phyloP scores from a whole-genome alignment of 1,140 invertebrate species.

The Paracyclopina nana region DNA sequence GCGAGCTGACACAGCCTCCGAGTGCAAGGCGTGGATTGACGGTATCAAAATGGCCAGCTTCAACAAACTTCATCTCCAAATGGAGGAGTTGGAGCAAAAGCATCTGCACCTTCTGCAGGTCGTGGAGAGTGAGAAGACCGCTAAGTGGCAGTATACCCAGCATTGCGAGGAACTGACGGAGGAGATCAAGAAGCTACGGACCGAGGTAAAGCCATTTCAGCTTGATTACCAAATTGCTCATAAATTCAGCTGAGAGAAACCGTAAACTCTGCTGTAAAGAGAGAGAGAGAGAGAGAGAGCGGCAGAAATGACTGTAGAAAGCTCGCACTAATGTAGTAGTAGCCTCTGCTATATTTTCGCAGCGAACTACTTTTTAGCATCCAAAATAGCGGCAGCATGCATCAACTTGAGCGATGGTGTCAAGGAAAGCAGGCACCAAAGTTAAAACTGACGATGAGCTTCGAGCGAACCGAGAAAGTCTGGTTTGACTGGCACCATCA shows the following conservation, averaged over 20 bases:
- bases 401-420: too few relatives aligned
- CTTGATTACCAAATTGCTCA: slow-evolving; percentile 6
- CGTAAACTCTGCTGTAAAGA: too few relatives aligned
- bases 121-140: slow-evolving; percentile 74
- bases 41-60: slow-evolving; percentile 70
- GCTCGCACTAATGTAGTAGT: too few relatives aligned
- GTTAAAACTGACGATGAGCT: too few relatives aligned
- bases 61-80: slow-evolving; percentile 71
- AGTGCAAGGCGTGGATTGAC: slow-evolving; percentile 75
- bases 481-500: too few relatives aligned
- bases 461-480: too few relatives aligned
- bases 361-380: too few relatives aligned
- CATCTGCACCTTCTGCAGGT: slow-evolving; percentile 78
- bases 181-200: slow-evolving; percentile 70
- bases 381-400: too few relatives aligned
- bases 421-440: too few relatives aligned
- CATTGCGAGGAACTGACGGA: slow-evolving; percentile 70
- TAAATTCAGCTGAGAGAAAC: slow-evolving; percentile 8
- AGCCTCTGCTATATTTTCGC: too few relatives aligned
- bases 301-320: too few relatives aligned
- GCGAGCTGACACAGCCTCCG: slow-evolving; percentile 54
- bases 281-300: too few relatives aligned
- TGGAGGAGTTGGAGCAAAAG: slow-evolving; percentile 80
- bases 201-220: slow-evolving; percentile 54
- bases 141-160: slow-evolving; percentile 79